Evolutionary conservation across 2,888 invertebrate species (phyloP), one percentile per base, ranked within the genome.

Genomic region (Malthinus flaveolus): DNA sequence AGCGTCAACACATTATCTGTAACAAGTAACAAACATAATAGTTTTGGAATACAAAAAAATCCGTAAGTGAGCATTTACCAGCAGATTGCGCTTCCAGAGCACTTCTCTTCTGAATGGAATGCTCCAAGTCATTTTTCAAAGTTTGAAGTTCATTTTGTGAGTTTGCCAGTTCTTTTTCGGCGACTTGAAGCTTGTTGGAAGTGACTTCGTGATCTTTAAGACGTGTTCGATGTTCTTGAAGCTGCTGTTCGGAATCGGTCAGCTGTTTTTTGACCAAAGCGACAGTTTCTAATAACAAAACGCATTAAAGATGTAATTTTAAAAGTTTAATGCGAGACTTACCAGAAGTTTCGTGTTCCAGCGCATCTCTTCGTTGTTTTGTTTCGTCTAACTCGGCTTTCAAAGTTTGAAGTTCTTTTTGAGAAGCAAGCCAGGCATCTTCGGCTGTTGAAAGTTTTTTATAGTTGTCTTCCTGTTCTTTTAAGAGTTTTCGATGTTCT

Each of bases 381-480:
- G 39, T 42, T n/a, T 42, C 15, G 9, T 42, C 39, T n/a, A 42
- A 42, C 9, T 13, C 13, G 9, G n/a, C 23, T 42, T 42, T 42
- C 13, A 42, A 23, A 42, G 8, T 1, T 3, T 57, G 59, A 47
- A 61, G 44, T 56, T 64, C 66, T 53, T 64, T 58, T 11, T 70
- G 64, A 58, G 74, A 62, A 61, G 70, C 12, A 67, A 61, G 54
- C n/a, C 67, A 50, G 37, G 61, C 62, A 6, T 62, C 56, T 11
- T 68, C 63, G 47, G 73, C 68, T 55, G 70, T 66, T 39, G 70
- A 69, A 5, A 72, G 59, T 42, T 72, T 68, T 11, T 49, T 59
- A 74, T 68, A 83, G 75, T 81, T 87, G 58, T 72, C 73, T 71
- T 84, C 83, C 3, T 82, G 69, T 23, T 23, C 23, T 23, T 23